Percentiles rank a stretch among this genome's conserved stretches.
Evolutionary conservation across 2,113 vertebrate genomes (phyloP).

Genomic region (Triplophysa rosa): DNA sequence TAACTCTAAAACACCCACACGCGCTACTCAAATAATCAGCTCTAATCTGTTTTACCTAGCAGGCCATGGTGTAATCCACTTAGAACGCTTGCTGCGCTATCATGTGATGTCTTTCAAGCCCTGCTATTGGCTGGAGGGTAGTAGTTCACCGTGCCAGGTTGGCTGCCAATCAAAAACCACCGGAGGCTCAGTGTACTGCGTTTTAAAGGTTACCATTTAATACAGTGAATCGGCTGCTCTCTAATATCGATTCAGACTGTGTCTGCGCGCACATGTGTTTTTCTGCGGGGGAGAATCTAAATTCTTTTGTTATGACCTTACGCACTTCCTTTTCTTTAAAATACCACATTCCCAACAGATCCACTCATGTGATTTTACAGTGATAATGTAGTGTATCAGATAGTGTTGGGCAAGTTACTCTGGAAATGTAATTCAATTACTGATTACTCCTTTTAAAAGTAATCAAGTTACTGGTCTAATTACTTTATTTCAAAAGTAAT

Average conservation of each 20-base stretch:
- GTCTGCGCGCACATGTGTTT: neutral
- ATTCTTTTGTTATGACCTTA: conserved; percentile 5
- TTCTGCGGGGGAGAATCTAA: conserved; percentile 4
- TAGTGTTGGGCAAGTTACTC: no score
- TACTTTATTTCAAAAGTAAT: no score
- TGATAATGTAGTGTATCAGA: neutral
- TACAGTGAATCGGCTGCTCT: conserved; percentile 14
- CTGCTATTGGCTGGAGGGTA: conserved; percentile 24
- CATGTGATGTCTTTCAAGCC: conserved; percentile 35
- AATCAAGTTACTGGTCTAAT: no score
- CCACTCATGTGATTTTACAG: neutral
- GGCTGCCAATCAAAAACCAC: conserved; percentile 29
- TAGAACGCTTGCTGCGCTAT: conserved; percentile 15
- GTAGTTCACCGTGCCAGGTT: neutral
- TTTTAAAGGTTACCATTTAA: conserved; percentile 39
- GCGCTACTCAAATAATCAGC: conserved; percentile 13
- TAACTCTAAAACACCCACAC: conserved; percentile 16
- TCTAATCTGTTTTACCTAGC: conserved; percentile 37
- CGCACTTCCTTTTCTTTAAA: neutral
- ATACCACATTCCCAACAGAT: neutral
- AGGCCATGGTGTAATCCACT: conserved; percentile 22
- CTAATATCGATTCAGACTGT: conserved; percentile 26
- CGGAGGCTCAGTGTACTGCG: neutral
- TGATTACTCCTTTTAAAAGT: no score
- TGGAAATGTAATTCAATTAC: no score